Percentiles rank a stretch among this genome's conserved stretches.
phyloP scores from a whole-genome alignment of 1,140 invertebrate species.

The Palaemon carinicauda region DNA sequence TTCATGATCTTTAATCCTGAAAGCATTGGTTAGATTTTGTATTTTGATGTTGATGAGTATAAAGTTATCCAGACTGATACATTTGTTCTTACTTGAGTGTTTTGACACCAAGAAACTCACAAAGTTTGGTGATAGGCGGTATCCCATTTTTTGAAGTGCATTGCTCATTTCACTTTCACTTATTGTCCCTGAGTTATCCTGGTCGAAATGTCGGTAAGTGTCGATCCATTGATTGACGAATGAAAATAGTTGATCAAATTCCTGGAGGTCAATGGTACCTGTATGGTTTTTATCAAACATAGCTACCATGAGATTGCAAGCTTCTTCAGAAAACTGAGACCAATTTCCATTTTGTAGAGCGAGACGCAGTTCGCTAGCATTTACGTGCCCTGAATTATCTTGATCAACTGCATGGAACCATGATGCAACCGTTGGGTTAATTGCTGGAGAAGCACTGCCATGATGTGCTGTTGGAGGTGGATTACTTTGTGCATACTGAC shows the following conservation, averaged over 20 bases:
- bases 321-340: conserved; percentile 82
- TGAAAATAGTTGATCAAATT: conserved; percentile 86
- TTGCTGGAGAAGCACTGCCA: background rate
- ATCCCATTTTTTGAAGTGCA: conserved; percentile 89
- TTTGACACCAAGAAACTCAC: conserved; percentile 76
- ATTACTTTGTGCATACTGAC: no score
- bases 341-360: conserved; percentile 88
- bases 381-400: conserved; percentile 78
- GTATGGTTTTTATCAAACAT: conserved; percentile 87
- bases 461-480: background rate
- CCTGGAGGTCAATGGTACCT: conserved; percentile 84
- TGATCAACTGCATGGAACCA: conserved; percentile 56
- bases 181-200: conserved; percentile 82
- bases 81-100: conserved; percentile 69
- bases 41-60: conserved; percentile 88
- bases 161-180: conserved; percentile 80
- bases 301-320: conserved; percentile 91
- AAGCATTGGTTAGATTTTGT: conserved; percentile 85
- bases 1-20: conserved; percentile 76
- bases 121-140: conserved; percentile 81
- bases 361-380: conserved; percentile 78
- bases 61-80: conserved; percentile 83
- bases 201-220: conserved; percentile 83
- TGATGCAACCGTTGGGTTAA: conserved; percentile 16
- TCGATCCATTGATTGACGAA: conserved; percentile 89